A percentile compares a stretch with the other conserved stretches of the same genome.
These are phyloP conservation scores for Halcyon smyrnensis DNA, from an alignment of 2,797 vertebrate genomes.

Conservation along the genomic window DNA sequence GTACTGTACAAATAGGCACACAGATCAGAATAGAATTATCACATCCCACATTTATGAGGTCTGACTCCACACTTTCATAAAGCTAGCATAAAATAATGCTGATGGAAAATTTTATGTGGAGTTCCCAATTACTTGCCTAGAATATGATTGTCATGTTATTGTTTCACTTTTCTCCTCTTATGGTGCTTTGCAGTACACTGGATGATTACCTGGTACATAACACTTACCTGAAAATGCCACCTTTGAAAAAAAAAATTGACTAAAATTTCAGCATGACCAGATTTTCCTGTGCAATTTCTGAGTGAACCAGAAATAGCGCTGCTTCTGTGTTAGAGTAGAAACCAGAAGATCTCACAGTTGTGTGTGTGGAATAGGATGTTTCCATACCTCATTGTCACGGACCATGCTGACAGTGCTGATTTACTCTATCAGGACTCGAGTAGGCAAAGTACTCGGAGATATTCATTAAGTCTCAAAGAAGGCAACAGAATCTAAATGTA, in stretches of 20 bases:
- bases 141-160: background rate
- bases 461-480: background rate
- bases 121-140: background rate
- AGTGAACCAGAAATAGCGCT: background rate
- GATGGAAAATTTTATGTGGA: background rate
- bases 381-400: background rate
- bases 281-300: background rate
- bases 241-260: background rate
- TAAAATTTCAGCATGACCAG: background rate
- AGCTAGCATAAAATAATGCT: background rate
- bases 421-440: background rate
- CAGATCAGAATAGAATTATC: background rate
- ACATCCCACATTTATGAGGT: slow-evolving; percentile 22
- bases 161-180: background rate
- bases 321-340: background rate
- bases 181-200: background rate
- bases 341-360: background rate
- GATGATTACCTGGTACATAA: background rate
- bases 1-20: background rate
- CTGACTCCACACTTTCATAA: slow-evolving; percentile 15
- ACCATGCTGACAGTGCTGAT: background rate
- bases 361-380: rapidly evolving
- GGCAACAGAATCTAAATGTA: background rate
- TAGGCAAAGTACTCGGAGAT: background rate
- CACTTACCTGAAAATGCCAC: background rate